Conservation (phyloP, 2,888 invertebrate species). For the Nematopogon swammerdamellus region DNA sequence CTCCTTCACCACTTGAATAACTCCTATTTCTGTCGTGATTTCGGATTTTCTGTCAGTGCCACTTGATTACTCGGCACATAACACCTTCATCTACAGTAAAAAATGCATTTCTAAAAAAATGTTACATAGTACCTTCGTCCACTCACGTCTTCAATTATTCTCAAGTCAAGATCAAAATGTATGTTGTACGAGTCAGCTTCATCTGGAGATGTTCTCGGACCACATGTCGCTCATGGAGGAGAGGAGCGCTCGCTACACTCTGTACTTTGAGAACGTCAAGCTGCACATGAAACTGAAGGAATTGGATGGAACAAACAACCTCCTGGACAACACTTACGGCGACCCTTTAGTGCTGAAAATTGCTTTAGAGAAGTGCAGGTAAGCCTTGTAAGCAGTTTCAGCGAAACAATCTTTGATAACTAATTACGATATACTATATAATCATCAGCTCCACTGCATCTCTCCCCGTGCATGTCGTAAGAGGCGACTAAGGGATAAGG, state of each 20-base stretch:
- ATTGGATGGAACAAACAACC: slow-evolving; percentile 23
- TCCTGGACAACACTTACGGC: slow-evolving; percentile 21
- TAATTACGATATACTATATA: no score
- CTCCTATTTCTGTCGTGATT: not conserved
- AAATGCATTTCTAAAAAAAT: no score
- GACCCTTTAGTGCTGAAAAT: slow-evolving; percentile 40
- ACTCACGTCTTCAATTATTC: no score
- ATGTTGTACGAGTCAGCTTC: slow-evolving; percentile 22
- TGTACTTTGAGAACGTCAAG: slow-evolving; percentile 41
- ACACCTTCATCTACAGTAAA: no score
- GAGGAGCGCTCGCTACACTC: slow-evolving; percentile 39
- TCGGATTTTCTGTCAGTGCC: not conserved
- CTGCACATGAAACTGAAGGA: slow-evolving; percentile 36
- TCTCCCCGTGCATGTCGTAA: no score
- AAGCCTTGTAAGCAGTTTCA: slow-evolving; percentile 2
- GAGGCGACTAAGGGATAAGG: no score
- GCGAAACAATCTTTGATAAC: no score
- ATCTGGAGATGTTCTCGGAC: slow-evolving; percentile 35
- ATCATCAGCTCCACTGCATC: no score
- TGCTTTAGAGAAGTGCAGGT: slow-evolving; percentile 44
- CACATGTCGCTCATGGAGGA: slow-evolving; percentile 37
- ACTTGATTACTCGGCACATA: no score
- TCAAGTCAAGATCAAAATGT: not conserved
- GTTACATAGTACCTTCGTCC: no score
- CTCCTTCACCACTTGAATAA: no score